Base-by-base conservation (phyloP, 2,888 invertebrate genomes). In the Dolichopus griseipennis region DNA sequence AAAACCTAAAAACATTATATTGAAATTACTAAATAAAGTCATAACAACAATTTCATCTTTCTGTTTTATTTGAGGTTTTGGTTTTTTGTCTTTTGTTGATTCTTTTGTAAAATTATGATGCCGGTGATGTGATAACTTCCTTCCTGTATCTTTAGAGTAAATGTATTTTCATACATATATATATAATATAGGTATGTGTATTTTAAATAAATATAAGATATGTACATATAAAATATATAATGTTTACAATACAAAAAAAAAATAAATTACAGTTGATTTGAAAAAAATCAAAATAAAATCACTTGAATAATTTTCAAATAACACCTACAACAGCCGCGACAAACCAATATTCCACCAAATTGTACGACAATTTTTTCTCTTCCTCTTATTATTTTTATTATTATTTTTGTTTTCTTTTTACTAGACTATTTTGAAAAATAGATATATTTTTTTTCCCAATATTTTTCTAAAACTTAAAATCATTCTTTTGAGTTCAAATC, bases 41-140 rank as follows among this genome's bases (percentile, higher is more conserved):
- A 12, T 41, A 15, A 6, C 27, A 27, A 27, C 5, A 27, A 27
- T 27, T 27, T 27, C 8, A 1, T 41, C 41, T 2, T n/a, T 41
- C 41, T 9, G 2, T 41, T 41, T 15, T 41, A 41, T 41, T 41
- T 41, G 41, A 27, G 27, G 5, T 41, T 41, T 52, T 52, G 2
- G 9, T 52, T n/a, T 52, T 52, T 52, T 43, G 6, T 43, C 6
- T 43, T 52, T n/a, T 52, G 2, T 52, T 52, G 8, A 18, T 18
- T 52, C 52, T 52, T 52, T 52, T 52, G 52, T 52, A 18, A 18
- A 52, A 18, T 52, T 52, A 52, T 52, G 52, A 52, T 52, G 52
- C 52, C 52, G 52, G 18, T 52, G 52, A 52, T 52, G 18, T 52
- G 52, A 52, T 52, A 52, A 52, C 52, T 52, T 52, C 52, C 52